Conservation (phyloP, 2,888 invertebrate species). For the Antitype chi region DNA sequence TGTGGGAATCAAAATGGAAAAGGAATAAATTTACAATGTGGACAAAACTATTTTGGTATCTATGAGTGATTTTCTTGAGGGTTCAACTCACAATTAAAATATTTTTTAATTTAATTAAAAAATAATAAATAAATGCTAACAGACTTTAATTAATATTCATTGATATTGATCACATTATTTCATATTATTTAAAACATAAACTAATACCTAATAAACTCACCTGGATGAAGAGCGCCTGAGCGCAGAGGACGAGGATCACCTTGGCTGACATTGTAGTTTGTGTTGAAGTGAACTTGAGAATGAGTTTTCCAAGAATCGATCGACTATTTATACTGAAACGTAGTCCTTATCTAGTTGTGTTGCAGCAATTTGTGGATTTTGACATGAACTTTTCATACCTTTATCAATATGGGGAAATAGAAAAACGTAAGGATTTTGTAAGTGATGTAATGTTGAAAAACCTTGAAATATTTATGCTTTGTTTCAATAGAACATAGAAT, state of each 20-base stretch:
- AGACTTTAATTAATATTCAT: no score
- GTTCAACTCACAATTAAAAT: no score
- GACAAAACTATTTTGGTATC: no score
- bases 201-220: constrained; percentile 15
- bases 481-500: background rate
- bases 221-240: constrained; percentile 39
- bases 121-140: no score
- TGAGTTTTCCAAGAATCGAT: background rate
- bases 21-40: no score
- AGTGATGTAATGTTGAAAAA: background rate
- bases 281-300: background rate
- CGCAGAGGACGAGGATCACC: constrained; percentile 35
- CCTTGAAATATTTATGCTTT: background rate
- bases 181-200: no score
- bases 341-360: background rate
- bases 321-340: background rate
- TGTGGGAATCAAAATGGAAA: no score
- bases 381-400: background rate
- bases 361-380: constrained; percentile 11
- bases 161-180: no score
- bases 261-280: constrained; percentile 19
- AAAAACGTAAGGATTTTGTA: background rate
- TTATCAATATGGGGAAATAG: constrained; percentile 21
- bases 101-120: no score
- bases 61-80: no score